Base-by-base conservation (phyloP, 1,140 invertebrate species). In the Hyposmocoma kahamanoa region DNA sequence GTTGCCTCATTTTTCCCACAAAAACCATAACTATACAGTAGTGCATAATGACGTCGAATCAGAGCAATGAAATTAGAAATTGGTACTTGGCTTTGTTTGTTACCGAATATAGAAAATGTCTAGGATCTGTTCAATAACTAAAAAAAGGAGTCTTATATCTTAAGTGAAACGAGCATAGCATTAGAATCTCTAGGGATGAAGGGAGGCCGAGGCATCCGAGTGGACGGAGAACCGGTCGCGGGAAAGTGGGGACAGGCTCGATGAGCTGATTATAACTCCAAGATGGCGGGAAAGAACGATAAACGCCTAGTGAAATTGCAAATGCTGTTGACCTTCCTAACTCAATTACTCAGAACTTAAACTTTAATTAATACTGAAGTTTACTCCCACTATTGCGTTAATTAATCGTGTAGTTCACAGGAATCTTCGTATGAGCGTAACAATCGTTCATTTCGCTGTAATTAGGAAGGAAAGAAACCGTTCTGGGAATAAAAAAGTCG, bases 331-430 rank as follows among this genome's bases (percentile, higher is more conserved):
- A 36, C 32, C 32, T 36, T 36, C 32, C 18, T 36, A 5, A n/a
- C 15, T n/a, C 32, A 36, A 36, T 36, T 36, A 36, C 13, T 36
- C 32, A 36, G 15, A 36, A 36, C 32, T 36, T n/a, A n/a, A n/a
- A n/a, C n/a, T n/a, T n/a, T n/a, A n/a, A n/a, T n/a, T n/a, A n/a
- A n/a, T n/a, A n/a, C n/a, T n/a, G n/a, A n/a, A n/a, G n/a, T n/a
- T n/a, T n/a, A n/a, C n/a, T n/a, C n/a, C n/a, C n/a, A n/a, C n/a
- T n/a, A n/a, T n/a, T n/a, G n/a, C n/a, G n/a, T n/a, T n/a, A n/a
- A n/a, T n/a, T n/a, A n/a, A n/a, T n/a, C n/a, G n/a, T n/a, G n/a
- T n/a, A n/a, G n/a, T n/a, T n/a, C n/a, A n/a, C n/a, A n/a, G n/a
- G n/a, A n/a, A n/a, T n/a, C n/a, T n/a, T n/a, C n/a, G n/a, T n/a